Conservation (phyloP, 2,797 vertebrate genomes). For the Adrianichthys oophorus region DNA sequence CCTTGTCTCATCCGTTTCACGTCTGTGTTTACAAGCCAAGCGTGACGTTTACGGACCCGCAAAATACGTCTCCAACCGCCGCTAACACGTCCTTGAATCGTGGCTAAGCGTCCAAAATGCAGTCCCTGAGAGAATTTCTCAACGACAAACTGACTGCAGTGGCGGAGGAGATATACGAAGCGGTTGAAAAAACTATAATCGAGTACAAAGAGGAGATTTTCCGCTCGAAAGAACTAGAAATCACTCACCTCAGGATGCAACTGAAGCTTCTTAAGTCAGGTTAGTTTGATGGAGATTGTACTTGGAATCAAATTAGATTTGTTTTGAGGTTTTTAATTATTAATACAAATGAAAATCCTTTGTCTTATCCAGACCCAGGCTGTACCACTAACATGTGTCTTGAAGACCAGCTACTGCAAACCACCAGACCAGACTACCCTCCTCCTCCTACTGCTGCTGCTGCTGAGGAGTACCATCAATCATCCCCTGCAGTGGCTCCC, state of each 20-base stretch:
- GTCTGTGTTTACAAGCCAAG: conserved; percentile 73
- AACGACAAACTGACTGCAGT: conserved; percentile 59
- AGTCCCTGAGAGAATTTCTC: conserved; percentile 60
- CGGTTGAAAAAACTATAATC: conserved; percentile 64
- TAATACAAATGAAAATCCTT: neutral
- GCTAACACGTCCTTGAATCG: neutral
- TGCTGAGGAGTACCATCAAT: conserved; percentile 38
- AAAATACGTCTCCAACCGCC: conserved; percentile 17
- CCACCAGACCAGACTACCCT: conserved; percentile 35
- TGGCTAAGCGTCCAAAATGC: conserved; percentile 25
- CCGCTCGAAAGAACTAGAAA: conserved; percentile 69
- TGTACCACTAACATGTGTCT: conserved; percentile 29
- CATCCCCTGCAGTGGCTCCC: conserved; percentile 39
- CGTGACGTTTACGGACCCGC: conserved; percentile 61
- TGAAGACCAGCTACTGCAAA: conserved; percentile 49
- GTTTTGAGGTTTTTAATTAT: neutral
- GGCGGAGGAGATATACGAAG: conserved; percentile 72
- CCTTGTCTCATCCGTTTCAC: conserved; percentile 22
- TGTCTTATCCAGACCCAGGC: conserved; percentile 31
- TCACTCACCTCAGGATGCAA: conserved; percentile 65
- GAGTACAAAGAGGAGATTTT: conserved; percentile 71
- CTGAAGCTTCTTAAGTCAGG: conserved; percentile 67
- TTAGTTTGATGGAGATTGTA: conserved; percentile 31
- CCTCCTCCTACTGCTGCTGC: conserved; percentile 21
- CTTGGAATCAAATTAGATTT: neutral